These are phyloP conservation scores for Poecilia picta DNA, from an alignment of 2,797 vertebrate genomes.

Conservation along the genomic window DNA sequence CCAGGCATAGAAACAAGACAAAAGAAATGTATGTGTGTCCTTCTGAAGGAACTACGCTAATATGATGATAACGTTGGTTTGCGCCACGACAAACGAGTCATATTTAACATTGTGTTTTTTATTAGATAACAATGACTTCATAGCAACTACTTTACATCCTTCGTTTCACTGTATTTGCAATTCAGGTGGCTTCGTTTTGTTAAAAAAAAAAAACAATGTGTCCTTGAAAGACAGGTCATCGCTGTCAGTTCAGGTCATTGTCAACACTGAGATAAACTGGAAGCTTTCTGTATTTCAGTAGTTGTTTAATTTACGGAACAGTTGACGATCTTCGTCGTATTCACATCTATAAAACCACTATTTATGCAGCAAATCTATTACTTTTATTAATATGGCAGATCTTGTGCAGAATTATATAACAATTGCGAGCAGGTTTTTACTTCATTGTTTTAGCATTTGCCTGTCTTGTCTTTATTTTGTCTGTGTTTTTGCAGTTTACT, in stretches of 20 bases:
- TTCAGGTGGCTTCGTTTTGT: constrained; percentile 3
- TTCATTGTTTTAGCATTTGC: neutral
- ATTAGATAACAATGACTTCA: too few species aligned
- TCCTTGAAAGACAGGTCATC: constrained; percentile 47
- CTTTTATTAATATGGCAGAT: neutral
- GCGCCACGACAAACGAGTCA: neutral
- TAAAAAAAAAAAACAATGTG: constrained; percentile 23
- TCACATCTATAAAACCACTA: neutral
- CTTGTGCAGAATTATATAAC: neutral
- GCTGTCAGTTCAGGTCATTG: neutral
- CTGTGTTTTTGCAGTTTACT: neutral
- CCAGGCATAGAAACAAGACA: neutral
- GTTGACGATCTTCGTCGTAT: neutral
- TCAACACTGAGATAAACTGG: neutral
- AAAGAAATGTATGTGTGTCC: neutral
- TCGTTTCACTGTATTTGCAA: neutral
- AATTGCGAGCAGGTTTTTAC: neutral
- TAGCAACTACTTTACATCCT: neutral
- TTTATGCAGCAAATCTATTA: neutral
- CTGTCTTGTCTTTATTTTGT: neutral
- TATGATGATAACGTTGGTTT: neutral
- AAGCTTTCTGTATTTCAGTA: neutral
- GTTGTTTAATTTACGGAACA: neutral
- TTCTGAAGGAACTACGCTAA: neutral
- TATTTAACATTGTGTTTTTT: neutral